Evolutionary conservation across 2,888 invertebrate genomes (phyloP), one percentile per base, ranked within the genome.

Genomic region (Lingula anatina): DNA sequence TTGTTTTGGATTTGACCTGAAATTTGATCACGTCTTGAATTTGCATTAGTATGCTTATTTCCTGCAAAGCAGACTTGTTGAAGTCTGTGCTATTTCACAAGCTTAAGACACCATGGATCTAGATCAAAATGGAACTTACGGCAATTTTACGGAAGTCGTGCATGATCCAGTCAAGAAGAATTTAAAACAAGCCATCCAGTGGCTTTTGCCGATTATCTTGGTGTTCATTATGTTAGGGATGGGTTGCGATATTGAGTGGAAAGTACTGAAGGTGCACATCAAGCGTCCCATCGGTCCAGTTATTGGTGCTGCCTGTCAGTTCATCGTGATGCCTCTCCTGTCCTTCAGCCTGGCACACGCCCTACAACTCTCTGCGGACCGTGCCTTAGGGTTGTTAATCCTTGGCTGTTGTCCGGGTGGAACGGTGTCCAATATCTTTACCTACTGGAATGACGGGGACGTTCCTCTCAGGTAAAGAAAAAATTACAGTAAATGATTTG

Each of bases 371-470:
- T 60, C 62, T 18, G 54, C 63, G 18, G 28, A 63, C 18, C 60
- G 66, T 3, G 69, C 69, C n/a, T 62, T 71, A n/a, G 71, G 71
- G n/a, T 61, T 73, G 62, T 50, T 73, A 18, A 64, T 71, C 18
- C 59, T 70, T 46, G 66, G 65, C 1, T 67, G 68, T 53, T 68
- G 68, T 51, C 71, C 71, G 0, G 70, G 71, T 2, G 71, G 71
- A 3, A 62, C 68, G 5, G 65, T 67, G 2, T 70, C 71, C 7
- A 73, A 71, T 51, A 58, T 71, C 7, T 70, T 73, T 49, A 60
- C 71, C 7, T 70, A 67, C 53, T 70, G 69, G 62, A 62, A 62
- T 41, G 64, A 68, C 23, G 72, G 71, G 20, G 68, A 70, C 50
- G 66, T 71, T 5, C 62, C 68, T 21, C 54, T 71, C 18, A 69